Base-by-base conservation (phyloP, 2,797 vertebrate species). In the Rhodeus uyekii region DNA sequence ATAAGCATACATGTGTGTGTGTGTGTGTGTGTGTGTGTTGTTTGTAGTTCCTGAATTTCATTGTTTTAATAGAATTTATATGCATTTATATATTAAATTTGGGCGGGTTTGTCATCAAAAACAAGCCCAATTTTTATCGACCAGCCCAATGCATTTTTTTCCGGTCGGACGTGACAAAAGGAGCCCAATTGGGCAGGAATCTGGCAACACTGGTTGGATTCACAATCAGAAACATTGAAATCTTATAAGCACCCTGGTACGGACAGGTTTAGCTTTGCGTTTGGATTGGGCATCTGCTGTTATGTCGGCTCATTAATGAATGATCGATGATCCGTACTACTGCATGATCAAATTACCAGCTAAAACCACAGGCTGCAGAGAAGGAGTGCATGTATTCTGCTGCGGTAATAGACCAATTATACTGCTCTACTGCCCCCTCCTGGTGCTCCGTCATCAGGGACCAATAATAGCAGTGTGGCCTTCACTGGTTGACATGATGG, bases 371-470 rank as follows among this genome's bases (percentile, higher is more conserved):
- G 69, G 81, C 80, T 65, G 46, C 8, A 60, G n/a, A 75, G 53
- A 32, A 44, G 67, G 58, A 46, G 67, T 74, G 61, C 58, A 36
- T 46, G 69, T 58, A 42, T 34, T 69, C 27, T 79, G 63, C 32
- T 58, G 60, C 38, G 68, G 60, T 50, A 72, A 34, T 34, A 72
- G 38, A 39, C 36, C 34, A 53, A 46, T 24, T 32, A 71, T 68
- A 65, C 63, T 74, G 55, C 50, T 50, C n/a, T 84, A 81, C 82
- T 38, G 87, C 86, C 83, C 89, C 83, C 88, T 87, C 12, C 75
- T 88, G 87, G 85, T 76, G 76, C 78, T 84, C 60, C 16, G 29
- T 19, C 65, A 81, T 81, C 16, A 32, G 61, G 42, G 60, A 48
- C 44, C 42, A 5, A 46, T 34, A 36, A 77, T 36, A 64, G 27